These are phyloP conservation scores for Ormia ochracea DNA, from an alignment of 2,888 invertebrate genomes.

Conservation along the genomic window DNA sequence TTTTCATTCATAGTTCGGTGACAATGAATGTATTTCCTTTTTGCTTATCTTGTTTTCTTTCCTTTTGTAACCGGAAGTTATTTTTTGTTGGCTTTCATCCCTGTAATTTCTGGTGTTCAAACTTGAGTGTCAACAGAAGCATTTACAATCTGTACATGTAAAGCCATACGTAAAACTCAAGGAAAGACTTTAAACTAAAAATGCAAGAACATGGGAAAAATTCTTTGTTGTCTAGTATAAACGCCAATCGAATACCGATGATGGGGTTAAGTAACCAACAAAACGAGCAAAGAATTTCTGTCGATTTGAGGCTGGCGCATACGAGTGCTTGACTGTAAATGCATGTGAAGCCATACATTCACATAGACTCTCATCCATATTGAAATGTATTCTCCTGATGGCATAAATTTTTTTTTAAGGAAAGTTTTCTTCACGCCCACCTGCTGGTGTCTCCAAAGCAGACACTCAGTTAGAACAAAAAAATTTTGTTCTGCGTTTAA, in stretches of 20 bases:
- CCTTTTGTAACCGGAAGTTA: conserved; percentile 50
- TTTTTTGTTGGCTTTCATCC: conserved; percentile 41
- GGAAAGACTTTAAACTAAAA: background rate
- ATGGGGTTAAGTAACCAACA: conserved; percentile 32
- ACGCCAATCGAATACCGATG: conserved; percentile 40
- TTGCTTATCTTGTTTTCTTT: conserved; percentile 1
- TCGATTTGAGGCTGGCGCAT: conserved; percentile 1
- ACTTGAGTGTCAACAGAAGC: conserved; percentile 42
- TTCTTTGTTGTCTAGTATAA: conserved; percentile 59
- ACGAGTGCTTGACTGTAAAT: too few species aligned
- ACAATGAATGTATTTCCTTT: conserved; percentile 12
- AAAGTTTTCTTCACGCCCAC: too few species aligned
- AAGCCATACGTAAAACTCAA: conserved; percentile 8
- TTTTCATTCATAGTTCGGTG: background rate
- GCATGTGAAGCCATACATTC: background rate
- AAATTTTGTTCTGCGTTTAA: too few species aligned
- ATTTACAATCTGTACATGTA: conserved; percentile 48
- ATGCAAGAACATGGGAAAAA: conserved; percentile 3
- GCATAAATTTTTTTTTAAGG: too few species aligned
- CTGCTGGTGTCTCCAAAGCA: too few species aligned
- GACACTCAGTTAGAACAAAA: too few species aligned
- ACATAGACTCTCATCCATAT: too few species aligned
- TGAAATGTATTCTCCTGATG: too few species aligned
- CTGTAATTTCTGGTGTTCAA: conserved; percentile 11
- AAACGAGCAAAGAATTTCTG: conserved; percentile 9